phyloP scores from a whole-genome alignment of 2,888 invertebrate genomes.

The Sinhomidia bicolor region DNA sequence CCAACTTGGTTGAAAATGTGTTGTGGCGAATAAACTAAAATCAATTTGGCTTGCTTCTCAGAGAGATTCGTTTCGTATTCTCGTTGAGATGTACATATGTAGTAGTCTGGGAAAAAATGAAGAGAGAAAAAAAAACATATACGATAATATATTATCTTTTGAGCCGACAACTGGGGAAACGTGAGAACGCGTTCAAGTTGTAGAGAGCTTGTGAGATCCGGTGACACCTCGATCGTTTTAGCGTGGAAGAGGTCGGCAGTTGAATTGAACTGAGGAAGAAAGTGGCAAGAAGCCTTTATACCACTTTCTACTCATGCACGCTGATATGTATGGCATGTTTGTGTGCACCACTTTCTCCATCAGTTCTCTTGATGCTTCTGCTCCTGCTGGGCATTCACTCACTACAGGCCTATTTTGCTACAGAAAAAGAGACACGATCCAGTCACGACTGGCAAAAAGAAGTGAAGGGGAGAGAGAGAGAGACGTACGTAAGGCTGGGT shows the following conservation, averaged over 20 bases:
- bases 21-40: background rate
- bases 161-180: constrained; percentile 62
- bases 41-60: background rate
- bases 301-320: background rate
- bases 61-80: background rate
- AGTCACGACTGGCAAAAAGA: constrained; percentile 37
- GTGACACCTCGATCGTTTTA: constrained; percentile 59
- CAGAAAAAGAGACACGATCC: constrained; percentile 37
- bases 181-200: constrained; percentile 40
- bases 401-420: background rate
- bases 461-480: constrained; percentile 7
- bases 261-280: constrained; percentile 56
- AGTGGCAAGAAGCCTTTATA: constrained; percentile 53
- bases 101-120: no score
- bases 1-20: no score
- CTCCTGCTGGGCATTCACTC: constrained; percentile 9
- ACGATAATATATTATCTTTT: background rate
- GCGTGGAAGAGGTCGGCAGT: constrained; percentile 62
- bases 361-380: constrained; percentile 31
- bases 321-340: constrained; percentile 12
- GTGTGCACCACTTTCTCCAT: constrained; percentile 27
- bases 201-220: background rate
- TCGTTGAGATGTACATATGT: background rate
- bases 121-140: background rate
- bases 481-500: background rate